Conservation (phyloP, 2,797 vertebrate genomes). For the Cuculus canorus region DNA sequence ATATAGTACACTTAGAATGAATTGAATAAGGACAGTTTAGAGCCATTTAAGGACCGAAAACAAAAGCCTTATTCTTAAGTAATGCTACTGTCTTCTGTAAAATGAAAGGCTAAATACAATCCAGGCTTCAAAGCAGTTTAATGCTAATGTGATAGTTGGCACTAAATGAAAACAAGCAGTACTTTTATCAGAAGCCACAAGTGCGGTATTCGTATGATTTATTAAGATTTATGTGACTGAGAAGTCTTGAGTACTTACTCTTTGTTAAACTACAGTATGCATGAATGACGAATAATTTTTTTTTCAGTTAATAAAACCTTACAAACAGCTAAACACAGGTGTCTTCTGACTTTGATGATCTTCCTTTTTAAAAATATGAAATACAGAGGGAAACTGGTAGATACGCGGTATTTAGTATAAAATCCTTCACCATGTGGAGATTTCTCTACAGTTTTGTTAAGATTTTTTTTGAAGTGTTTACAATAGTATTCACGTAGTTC, state of each 20-base stretch:
- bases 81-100: not conserved
- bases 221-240: not conserved
- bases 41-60: not conserved
- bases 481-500: not conserved
- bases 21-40: not conserved
- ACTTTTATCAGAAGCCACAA: not conserved
- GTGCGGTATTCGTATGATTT: not conserved
- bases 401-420: not conserved
- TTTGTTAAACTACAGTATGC: not conserved
- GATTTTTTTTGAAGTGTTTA: not conserved
- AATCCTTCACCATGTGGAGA: not conserved
- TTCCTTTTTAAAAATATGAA: not conserved
- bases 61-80: not conserved
- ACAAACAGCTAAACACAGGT: not conserved
- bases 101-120: not conserved
- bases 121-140: not conserved
- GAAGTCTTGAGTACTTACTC: not conserved
- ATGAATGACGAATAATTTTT: not conserved
- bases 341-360: not conserved
- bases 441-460: not conserved
- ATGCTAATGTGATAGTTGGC: not conserved
- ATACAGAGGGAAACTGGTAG: not conserved
- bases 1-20: not conserved
- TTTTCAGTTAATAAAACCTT: not conserved
- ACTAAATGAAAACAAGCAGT: not conserved